phyloP scores from a whole-genome alignment of 2,113 vertebrate species.

The Nibea coibor region DNA sequence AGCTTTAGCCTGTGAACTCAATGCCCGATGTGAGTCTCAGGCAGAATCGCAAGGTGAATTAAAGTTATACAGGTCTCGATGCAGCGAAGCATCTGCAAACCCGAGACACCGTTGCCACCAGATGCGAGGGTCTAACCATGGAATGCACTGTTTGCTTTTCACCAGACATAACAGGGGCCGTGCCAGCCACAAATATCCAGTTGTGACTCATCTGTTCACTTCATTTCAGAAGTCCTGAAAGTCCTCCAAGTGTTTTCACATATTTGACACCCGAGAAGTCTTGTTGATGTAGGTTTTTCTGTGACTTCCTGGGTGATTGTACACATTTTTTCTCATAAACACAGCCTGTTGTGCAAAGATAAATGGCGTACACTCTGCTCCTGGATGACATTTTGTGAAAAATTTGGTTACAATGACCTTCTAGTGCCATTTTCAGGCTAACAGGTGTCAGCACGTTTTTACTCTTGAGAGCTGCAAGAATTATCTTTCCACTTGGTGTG shows the following conservation, averaged over 20 bases:
- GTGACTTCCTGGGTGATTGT: background rate
- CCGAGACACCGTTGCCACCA: background rate
- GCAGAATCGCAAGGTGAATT: background rate
- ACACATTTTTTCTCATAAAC: background rate
- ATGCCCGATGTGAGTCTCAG: background rate
- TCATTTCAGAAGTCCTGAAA: background rate
- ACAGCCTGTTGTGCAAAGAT: background rate
- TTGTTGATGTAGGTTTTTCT: background rate
- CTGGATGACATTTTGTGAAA: background rate
- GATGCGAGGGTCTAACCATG: background rate
- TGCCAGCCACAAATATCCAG: slow-evolving; percentile 11
- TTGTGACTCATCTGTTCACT: slow-evolving; percentile 24
- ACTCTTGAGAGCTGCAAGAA: background rate
- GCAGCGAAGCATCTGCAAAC: background rate
- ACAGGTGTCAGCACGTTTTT: background rate
- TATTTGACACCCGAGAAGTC: background rate
- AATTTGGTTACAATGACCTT: background rate
- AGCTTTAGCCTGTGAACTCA: background rate
- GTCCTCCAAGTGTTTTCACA: background rate
- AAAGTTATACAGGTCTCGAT: background rate
- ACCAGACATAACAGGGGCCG: slow-evolving; percentile 4
- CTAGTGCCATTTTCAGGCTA: background rate
- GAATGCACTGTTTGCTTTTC: slow-evolving; percentile 44
- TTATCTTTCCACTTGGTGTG: background rate
- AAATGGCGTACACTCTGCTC: background rate